Evolutionary conservation across 2,888 invertebrate species (phyloP).

Genomic region (Notodonta ziczac): DNA sequence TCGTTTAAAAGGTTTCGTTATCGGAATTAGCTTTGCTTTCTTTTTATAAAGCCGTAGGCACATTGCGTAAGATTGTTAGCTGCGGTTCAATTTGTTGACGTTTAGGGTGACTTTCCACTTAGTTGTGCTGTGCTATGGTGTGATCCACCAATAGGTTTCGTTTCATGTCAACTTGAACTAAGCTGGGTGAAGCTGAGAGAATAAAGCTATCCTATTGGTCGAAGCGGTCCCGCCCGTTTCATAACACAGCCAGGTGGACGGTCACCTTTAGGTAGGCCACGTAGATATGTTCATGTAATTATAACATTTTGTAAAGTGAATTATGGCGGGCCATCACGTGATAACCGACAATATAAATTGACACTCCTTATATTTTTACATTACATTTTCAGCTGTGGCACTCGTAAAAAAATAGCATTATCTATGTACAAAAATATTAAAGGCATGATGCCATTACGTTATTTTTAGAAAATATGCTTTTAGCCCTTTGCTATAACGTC

Average conservation of each 20-base stretch:
- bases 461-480: no score
- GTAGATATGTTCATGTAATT: neutral
- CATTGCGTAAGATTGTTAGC: neutral
- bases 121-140: no score
- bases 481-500: no score
- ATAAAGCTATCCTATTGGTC: no score
- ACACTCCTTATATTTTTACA: slow-evolving; percentile 1
- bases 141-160: no score
- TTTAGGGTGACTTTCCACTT: no score
- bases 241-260: no score
- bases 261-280: neutral
- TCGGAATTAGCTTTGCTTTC: slow-evolving; percentile 25
- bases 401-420: neutral
- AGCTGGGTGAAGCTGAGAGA: no score
- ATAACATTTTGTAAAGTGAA: neutral
- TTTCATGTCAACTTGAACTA: no score
- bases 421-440: neutral
- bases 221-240: no score
- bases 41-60: neutral
- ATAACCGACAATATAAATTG: neutral
- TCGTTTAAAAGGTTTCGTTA: slow-evolving; percentile 30
- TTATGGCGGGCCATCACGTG: neutral
- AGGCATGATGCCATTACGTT: no score
- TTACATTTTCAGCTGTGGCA: neutral
- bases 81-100: no score